phyloP scores from a whole-genome alignment of 2,113 vertebrate species.

The Penelope pileata region DNA sequence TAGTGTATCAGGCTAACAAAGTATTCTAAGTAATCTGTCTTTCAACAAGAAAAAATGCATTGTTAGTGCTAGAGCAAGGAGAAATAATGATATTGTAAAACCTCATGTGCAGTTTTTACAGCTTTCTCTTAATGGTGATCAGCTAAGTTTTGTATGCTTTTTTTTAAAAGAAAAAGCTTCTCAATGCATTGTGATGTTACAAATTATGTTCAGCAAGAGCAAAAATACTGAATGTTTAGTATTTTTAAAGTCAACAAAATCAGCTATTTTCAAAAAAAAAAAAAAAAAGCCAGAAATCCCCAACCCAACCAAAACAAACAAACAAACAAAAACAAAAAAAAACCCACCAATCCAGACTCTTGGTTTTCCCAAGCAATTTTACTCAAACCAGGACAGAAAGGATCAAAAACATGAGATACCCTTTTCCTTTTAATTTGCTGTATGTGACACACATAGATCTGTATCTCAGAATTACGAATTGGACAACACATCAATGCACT shows the following conservation, averaged over 20 bases:
- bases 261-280: background rate
- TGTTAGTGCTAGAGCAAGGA: background rate
- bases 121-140: background rate
- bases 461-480: fast-evolving
- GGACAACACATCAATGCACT: background rate
- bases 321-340: background rate
- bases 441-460: background rate
- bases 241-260: background rate
- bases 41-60: background rate
- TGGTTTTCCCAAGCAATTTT: background rate
- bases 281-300: background rate
- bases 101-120: background rate
- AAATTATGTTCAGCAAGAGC: background rate
- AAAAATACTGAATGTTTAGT: background rate
- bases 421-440: background rate
- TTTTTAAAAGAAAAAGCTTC: background rate
- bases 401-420: background rate
- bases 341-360: no score
- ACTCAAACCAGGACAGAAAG: background rate
- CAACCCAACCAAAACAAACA: background rate
- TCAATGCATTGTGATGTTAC: background rate
- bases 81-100: background rate
- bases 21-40: background rate
- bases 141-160: background rate
- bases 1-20: background rate